Evolutionary conservation across 1,140 invertebrate genomes (phyloP).

Genomic region (Brachionus paranguensis): DNA sequence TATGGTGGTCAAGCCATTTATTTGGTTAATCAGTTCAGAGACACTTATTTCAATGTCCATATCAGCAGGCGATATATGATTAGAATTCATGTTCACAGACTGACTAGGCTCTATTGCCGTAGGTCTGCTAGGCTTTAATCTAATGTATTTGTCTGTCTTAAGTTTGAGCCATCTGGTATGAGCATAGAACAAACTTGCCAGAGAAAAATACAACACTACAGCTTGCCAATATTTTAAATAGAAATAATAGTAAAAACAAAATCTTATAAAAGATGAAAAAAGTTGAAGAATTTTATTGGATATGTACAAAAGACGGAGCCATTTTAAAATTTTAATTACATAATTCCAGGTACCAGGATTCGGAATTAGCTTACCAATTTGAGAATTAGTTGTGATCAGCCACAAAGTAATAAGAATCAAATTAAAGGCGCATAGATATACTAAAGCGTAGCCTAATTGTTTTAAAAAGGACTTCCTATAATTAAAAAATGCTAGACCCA

Average conservation of each 20-base stretch:
- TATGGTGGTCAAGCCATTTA: conserved; percentile 35
- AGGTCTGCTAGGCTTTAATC: background rate
- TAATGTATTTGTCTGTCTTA: background rate
- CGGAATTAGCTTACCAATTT: background rate
- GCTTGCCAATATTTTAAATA: conserved; percentile 7
- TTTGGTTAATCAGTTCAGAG: conserved; percentile 34
- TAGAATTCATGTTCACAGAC: background rate
- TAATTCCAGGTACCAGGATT: background rate
- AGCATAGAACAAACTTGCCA: background rate
- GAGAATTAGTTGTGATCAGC: conserved; percentile 5
- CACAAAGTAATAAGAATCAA: conserved; percentile 26
- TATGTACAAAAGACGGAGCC: background rate
- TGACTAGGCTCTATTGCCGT: background rate
- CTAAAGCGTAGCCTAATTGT: background rate
- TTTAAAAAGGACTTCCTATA: conserved; percentile 17
- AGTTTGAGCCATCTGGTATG: background rate
- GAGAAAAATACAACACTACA: background rate
- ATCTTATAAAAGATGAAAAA: background rate
- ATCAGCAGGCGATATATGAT: background rate
- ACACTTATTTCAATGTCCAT: conserved; percentile 31
- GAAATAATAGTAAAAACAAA: background rate
- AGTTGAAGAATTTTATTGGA: background rate
- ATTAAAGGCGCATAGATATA: conserved; percentile 23
- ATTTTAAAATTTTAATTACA: conserved; percentile 5
- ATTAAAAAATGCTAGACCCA: background rate